A percentile compares a stretch with the other conserved stretches of the same genome.
Conservation (phyloP, 2,888 invertebrate genomes). For the Rhagophthalmus giganteus region DNA sequence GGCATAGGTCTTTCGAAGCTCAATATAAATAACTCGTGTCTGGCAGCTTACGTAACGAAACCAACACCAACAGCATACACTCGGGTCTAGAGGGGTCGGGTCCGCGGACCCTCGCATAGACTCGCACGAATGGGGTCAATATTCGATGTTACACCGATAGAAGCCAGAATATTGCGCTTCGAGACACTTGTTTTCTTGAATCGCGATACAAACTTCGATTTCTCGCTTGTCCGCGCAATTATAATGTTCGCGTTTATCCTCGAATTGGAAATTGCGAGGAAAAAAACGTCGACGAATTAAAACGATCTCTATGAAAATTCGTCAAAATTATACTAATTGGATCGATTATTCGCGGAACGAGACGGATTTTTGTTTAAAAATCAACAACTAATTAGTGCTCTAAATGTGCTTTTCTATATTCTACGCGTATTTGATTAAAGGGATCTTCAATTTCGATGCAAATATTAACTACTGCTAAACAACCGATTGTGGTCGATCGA, state of each 20-base stretch:
- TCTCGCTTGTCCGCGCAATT: no score
- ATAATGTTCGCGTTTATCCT: no score
- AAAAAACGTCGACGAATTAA: not conserved
- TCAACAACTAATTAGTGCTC: no score
- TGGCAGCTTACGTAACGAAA: slow-evolving; percentile 22
- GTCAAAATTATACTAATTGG: no score
- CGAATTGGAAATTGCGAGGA: no score
- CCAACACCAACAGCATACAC: slow-evolving; percentile 15
- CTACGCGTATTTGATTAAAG: no score
- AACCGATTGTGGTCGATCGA: no score
- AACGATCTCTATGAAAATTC: not conserved
- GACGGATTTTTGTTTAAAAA: no score
- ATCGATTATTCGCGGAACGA: no score
- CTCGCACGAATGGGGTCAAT: slow-evolving; percentile 24
- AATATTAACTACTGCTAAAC: no score
- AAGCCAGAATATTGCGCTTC: slow-evolving; percentile 12
- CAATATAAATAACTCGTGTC: slow-evolving; percentile 25
- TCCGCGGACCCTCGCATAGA: slow-evolving; percentile 20
- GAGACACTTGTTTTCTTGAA: not conserved
- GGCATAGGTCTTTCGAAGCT: slow-evolving; percentile 24
- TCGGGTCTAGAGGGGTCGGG: slow-evolving; percentile 22
- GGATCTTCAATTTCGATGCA: no score
- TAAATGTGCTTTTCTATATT: no score
- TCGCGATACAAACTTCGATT: not conserved
- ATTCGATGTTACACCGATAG: slow-evolving; percentile 18